These are phyloP conservation scores for Prenolepis imparis DNA, from an alignment of 2,888 invertebrate species.

Conservation along the genomic window DNA sequence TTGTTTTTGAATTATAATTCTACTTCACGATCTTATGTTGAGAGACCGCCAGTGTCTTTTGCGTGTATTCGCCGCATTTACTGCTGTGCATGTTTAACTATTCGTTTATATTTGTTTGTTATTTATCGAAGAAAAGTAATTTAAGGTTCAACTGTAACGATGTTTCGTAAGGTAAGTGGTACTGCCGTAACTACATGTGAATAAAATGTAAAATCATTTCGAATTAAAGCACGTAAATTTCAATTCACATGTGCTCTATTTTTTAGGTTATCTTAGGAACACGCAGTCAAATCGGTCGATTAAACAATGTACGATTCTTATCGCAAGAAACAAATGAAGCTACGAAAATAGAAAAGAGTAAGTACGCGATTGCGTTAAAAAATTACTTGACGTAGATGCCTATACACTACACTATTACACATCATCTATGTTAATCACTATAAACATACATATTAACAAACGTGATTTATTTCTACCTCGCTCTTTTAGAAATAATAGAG, in stretches of 20 bases:
- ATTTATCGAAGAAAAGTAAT: not conserved
- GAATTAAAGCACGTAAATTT: not conserved
- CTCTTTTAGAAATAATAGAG: not conserved
- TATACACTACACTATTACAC: not conserved
- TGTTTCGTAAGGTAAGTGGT: conserved; percentile 35
- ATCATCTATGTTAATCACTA: not conserved
- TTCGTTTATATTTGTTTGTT: not conserved
- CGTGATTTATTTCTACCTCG: not conserved
- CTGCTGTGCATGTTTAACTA: not conserved
- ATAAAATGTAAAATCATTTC: conserved; percentile 6
- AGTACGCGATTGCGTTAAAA: conserved; percentile 42
- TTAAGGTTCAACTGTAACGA: not conserved
- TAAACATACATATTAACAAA: not conserved
- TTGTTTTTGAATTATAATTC: too few species aligned
- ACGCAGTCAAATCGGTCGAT: not conserved
- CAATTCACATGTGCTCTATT: not conserved
- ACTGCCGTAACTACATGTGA: not conserved
- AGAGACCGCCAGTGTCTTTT: too few species aligned
- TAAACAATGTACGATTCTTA: conserved; percentile 37
- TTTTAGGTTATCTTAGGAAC: conserved; percentile 35
- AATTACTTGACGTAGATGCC: not conserved
- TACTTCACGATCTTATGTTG: too few species aligned
- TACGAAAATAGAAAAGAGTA: conserved; percentile 78
- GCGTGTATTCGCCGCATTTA: too few species aligned
- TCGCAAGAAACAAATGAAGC: conserved; percentile 48